phyloP scores from a whole-genome alignment of 1,140 invertebrate species.

The Drosophila nebulosa region DNA sequence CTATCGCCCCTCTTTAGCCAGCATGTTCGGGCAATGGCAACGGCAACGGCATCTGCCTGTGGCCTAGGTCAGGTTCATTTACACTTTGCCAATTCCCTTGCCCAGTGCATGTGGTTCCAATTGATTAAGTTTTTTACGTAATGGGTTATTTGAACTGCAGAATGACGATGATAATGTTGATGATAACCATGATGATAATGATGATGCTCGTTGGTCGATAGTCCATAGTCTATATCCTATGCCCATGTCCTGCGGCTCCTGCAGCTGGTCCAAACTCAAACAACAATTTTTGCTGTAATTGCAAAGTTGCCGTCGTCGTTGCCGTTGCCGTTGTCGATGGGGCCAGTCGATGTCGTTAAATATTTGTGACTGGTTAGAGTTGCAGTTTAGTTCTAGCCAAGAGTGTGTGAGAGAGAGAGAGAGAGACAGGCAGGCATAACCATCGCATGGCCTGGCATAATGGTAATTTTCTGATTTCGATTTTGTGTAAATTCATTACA shows the following conservation, averaged over 20 bases:
- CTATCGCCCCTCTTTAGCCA: background rate
- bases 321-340: constrained; percentile 47
- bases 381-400: constrained; percentile 60
- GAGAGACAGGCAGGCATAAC: constrained; percentile 33
- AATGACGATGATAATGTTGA: background rate
- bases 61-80: constrained; percentile 15
- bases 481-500: constrained; percentile 78
- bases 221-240: background rate
- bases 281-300: constrained; percentile 77
- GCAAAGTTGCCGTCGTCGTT: constrained; percentile 59
- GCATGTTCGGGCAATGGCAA: background rate
- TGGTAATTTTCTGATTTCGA: constrained; percentile 78
- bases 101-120: constrained; percentile 56
- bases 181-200: background rate
- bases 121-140: constrained; percentile 79
- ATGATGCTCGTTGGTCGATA: background rate
- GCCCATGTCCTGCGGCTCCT: constrained; percentile 60
- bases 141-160: constrained; percentile 73
- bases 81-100: constrained; percentile 4
- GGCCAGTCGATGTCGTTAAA: constrained; percentile 58
- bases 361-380: constrained; percentile 77
- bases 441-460: constrained; percentile 41
- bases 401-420: too few relatives aligned
- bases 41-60: background rate
- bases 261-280: constrained; percentile 45